These are phyloP conservation scores for Zalophus californianus DNA, from an alignment of 2,797 vertebrate species.

Conservation along the genomic window DNA sequence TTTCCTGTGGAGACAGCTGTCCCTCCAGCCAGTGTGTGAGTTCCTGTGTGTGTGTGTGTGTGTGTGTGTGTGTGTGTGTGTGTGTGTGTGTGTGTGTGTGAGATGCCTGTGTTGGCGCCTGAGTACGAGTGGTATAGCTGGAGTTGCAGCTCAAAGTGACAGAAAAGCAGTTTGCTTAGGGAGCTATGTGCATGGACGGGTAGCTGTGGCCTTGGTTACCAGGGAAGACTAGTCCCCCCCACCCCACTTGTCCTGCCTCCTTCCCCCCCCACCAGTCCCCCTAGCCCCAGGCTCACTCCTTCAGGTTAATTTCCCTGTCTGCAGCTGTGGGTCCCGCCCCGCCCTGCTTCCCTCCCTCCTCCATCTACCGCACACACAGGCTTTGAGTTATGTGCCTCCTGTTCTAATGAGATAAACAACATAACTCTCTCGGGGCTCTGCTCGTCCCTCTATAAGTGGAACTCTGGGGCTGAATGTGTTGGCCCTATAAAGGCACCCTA, in stretches of 20 bases:
- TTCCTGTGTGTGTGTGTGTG: neutral
- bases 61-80: neutral
- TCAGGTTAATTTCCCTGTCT: slow-evolving; percentile 85
- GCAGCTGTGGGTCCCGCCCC: slow-evolving; percentile 68
- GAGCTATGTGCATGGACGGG: neutral
- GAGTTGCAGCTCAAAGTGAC: neutral
- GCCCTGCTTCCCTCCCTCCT: slow-evolving; percentile 27
- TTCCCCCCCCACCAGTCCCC: neutral
- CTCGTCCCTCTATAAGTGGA: slow-evolving; percentile 85
- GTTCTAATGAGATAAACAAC: slow-evolving; percentile 90
- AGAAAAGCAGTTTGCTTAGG: slow-evolving; percentile 69
- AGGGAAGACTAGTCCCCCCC: neutral
- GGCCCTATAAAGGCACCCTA: slow-evolving; percentile 85
- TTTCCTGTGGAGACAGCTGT: neutral
- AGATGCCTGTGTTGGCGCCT: neutral
- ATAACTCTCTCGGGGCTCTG: slow-evolving; percentile 85
- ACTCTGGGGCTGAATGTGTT: slow-evolving; percentile 77
- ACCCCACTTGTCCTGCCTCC: slow-evolving; percentile 55
- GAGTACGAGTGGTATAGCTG: neutral
- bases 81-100: neutral
- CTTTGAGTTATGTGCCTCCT: slow-evolving; percentile 88
- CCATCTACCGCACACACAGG: slow-evolving; percentile 72
- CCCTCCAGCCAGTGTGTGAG: neutral
- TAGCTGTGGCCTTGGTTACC: slow-evolving; percentile 29
- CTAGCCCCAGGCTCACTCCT: slow-evolving; percentile 59